A percentile compares a stretch with the other conserved stretches of the same genome.
Conservation (phyloP, 2,797 vertebrate genomes). For the Acanthopagrus latus region DNA sequence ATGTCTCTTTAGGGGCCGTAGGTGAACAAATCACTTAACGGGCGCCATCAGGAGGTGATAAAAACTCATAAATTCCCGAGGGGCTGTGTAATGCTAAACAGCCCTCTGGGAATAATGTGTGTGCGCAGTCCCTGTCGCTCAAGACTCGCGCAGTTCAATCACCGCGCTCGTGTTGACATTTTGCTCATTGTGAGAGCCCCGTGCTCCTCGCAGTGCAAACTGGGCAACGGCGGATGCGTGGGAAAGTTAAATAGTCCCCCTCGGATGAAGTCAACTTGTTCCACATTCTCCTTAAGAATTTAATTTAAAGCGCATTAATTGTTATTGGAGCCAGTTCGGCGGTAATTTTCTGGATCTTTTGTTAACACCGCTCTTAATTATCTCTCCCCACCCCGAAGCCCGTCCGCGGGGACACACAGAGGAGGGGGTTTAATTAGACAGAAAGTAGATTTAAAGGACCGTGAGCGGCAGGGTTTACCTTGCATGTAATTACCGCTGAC, state of each 20-base stretch:
- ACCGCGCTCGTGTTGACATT: conserved; percentile 94
- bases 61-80: conserved; percentile 99
- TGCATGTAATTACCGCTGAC: conserved; percentile 85
- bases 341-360: conserved; percentile 84
- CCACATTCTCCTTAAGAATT: conserved; percentile 82
- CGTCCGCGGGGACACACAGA: background rate
- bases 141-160: conserved; percentile 69
- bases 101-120: conserved; percentile 82
- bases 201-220: conserved; percentile 85
- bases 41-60: conserved; percentile 98
- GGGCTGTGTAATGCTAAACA: conserved; percentile 99
- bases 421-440: conserved; percentile 84
- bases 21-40: conserved; percentile 99
- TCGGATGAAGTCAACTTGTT: conserved; percentile 70
- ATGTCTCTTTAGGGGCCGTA: conserved; percentile 92
- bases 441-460: conserved; percentile 81
- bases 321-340: conserved; percentile 85
- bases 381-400: conserved; percentile 57
- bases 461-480: conserved; percentile 78
- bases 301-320: conserved; percentile 91
- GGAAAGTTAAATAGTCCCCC: conserved; percentile 99
- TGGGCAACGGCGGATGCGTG: conserved; percentile 86
- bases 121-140: conserved; percentile 80
- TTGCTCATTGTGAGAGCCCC: conserved; percentile 94
- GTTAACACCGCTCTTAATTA: conserved; percentile 87